These are phyloP conservation scores for Microctenopoma lineatum DNA, from an alignment of 2,797 vertebrate genomes.

Conservation along the genomic window DNA sequence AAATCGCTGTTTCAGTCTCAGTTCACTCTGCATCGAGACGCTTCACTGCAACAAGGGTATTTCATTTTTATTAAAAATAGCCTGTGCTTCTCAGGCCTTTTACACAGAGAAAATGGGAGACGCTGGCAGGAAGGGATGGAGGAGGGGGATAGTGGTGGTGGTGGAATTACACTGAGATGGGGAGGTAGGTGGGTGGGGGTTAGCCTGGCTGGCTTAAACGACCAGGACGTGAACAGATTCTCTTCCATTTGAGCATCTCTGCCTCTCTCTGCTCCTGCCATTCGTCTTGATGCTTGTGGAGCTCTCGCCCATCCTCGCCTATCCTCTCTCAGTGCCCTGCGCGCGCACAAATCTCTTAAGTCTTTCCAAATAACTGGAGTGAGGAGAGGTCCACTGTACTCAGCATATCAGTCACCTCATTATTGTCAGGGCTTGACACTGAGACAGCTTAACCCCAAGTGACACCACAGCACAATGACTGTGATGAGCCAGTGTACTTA, in stretches of 20 bases:
- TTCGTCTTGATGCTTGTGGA: conserved; percentile 64
- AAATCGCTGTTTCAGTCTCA: conserved; percentile 84
- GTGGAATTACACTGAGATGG: conserved; percentile 29
- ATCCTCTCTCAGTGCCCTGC: conserved; percentile 25
- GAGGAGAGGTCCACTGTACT: conserved; percentile 57
- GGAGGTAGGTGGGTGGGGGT: background rate
- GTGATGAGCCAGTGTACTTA: conserved; percentile 44
- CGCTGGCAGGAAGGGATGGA: conserved; percentile 30
- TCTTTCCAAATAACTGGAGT: conserved; percentile 50
- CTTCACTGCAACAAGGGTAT: conserved; percentile 69
- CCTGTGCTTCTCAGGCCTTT: conserved; percentile 76
- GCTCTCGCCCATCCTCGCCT: conserved; percentile 40
- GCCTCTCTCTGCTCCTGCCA: conserved; percentile 52
- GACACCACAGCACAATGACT: conserved; percentile 29
- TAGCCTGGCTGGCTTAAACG: conserved; percentile 47
- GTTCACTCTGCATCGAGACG: conserved; percentile 69
- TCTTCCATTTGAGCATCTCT: conserved; percentile 68
- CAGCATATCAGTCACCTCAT: conserved; percentile 73
- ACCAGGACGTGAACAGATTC: conserved; percentile 61
- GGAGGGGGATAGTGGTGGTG: conserved; percentile 3
- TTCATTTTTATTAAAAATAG: conserved; percentile 83
- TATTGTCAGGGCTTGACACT: conserved; percentile 58
- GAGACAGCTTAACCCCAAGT: conserved; percentile 57
- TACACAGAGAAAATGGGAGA: conserved; percentile 59
- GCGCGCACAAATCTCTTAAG: conserved; percentile 51